Evolutionary conservation across 2,888 invertebrate species (phyloP).

Genomic region (Melanchra persicariae): DNA sequence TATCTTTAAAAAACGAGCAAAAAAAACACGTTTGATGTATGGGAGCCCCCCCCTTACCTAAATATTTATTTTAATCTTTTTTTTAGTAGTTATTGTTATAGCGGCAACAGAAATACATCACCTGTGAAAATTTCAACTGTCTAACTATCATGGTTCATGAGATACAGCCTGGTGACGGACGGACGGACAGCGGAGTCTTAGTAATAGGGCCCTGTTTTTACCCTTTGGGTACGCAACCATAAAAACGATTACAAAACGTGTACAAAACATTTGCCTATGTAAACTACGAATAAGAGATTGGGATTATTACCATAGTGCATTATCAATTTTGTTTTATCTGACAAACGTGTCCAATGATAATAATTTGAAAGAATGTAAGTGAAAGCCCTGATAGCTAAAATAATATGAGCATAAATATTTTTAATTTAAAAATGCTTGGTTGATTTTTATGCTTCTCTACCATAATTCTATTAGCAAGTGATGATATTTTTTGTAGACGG

Average conservation of each 20-base stretch:
- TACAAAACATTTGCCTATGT: conserved; percentile 3
- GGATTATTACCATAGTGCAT: conserved; percentile 65
- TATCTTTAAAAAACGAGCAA: no score
- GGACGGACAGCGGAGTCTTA: no score
- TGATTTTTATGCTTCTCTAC: conserved; percentile 28
- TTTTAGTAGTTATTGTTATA: no score
- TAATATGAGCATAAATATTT: conserved; percentile 24
- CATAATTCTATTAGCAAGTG: conserved; percentile 27
- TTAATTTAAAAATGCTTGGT: conserved; percentile 8
- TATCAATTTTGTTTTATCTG: conserved; percentile 69
- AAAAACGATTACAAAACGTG: background rate
- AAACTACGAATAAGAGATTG: conserved; percentile 23
- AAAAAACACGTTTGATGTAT: no score
- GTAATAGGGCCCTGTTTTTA: no score
- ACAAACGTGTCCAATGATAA: conserved; percentile 60
- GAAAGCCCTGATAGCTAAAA: conserved; percentile 42
- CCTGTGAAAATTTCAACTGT: no score
- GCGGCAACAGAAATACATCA: no score
- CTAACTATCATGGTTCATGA: no score
- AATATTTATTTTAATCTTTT: no score
- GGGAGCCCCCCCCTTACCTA: no score
- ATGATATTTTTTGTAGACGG: conserved; percentile 44
- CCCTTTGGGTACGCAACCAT: no score
- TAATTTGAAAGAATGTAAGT: conserved; percentile 51
- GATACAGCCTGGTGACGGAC: no score